A percentile compares a stretch with the other conserved stretches of the same genome.
Conservation (phyloP, 2,113 vertebrate species). For the Halcyon senegalensis region DNA sequence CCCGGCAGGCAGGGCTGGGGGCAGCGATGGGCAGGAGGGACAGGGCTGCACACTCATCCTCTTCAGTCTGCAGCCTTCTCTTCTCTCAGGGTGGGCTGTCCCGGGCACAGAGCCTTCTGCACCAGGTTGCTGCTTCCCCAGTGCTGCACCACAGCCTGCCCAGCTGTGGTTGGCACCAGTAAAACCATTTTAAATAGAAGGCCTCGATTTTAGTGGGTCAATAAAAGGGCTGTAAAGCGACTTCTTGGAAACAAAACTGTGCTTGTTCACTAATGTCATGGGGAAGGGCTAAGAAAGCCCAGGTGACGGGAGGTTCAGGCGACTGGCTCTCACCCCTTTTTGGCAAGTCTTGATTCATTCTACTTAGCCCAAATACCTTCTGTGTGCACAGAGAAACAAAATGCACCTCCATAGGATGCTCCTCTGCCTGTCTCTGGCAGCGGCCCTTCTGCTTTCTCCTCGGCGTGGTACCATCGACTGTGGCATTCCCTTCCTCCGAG, state of each 20-base stretch:
- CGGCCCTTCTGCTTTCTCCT: neutral
- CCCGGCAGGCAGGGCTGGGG: no score
- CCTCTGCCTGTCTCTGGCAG: neutral
- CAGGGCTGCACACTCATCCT: neutral
- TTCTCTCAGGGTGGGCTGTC: neutral
- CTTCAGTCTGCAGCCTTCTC: neutral
- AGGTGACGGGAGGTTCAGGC: neutral
- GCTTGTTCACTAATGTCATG: neutral
- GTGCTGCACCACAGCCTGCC: neutral
- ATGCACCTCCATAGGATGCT: neutral
- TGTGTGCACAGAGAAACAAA: neutral
- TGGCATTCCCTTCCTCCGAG: neutral
- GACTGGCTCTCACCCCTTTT: neutral
- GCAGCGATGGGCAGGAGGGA: no score
- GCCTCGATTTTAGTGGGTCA: neutral
- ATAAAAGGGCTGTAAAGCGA: neutral
- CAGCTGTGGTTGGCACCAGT: neutral
- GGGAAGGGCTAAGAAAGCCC: neutral
- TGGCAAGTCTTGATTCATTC: neutral
- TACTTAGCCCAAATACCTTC: neutral
- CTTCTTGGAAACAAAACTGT: neutral
- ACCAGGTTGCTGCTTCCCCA: neutral
- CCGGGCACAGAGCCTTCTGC: neutral
- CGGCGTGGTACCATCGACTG: accelerated
- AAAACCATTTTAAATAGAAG: neutral